Evolutionary conservation across 2,888 invertebrate species (phyloP), one percentile per base, ranked within the genome.

Genomic region (Lampropteryx suffumata): DNA sequence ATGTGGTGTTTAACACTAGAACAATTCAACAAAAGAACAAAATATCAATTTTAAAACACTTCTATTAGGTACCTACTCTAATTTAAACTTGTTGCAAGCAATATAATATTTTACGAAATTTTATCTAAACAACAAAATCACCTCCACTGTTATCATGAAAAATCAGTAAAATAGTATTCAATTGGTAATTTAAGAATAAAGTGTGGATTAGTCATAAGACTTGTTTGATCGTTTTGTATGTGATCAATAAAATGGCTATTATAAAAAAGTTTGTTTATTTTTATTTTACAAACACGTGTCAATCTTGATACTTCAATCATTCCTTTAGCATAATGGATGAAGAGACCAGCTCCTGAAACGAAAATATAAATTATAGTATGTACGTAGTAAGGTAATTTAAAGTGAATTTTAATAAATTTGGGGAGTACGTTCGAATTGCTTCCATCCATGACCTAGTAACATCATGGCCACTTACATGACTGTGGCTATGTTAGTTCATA

Each of bases 261-360:
- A 54, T 55, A 52, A 47, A 3, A 17, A 4, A 17, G n/a, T 17
- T 17, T 17, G 17, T 17, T 17, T 17, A 17, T 17, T 17, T 4
- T 17, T 17, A 17, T 17, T 17, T 17, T 17, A 17, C 17, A 17
- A 3, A 17, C 17, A 17, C 7, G 1, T 27, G 17, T 45, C 12
- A 32, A 42, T 28, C 7, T 24, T 24, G 7, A 24, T 21, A 6
- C 2, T 13, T 34, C 0, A 5, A 32, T 64, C 57, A 88, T 64
- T 90, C 83, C 52, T 89, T 88, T 47, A 84, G 62, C 87, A 90
- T 89, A 6, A 87, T 72, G 1, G 86, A 64, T 0, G 80, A 77
- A 0, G 72, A 60, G 0, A 88, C 82, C 55, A 76, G 67, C 2
- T 82, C 81, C 88, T 90, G 82, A 28, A 82, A 82, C 24, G 30